A percentile compares a stretch with the other conserved stretches of the same genome.
These are phyloP conservation scores for Anthoscopus minutus DNA, from an alignment of 2,113 vertebrate genomes.

Conservation along the genomic window DNA sequence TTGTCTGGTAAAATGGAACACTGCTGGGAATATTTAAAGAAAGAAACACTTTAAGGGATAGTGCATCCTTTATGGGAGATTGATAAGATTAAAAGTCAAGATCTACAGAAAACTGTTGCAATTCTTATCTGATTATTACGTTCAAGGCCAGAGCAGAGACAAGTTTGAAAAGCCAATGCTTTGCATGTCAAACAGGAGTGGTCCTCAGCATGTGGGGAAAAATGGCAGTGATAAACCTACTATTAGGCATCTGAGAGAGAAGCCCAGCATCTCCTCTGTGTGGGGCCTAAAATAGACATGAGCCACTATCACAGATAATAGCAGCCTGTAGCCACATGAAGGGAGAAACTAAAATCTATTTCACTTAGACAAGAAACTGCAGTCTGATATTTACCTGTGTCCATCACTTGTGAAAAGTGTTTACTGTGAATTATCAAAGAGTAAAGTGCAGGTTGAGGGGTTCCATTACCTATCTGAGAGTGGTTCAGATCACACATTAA, in stretches of 20 bases:
- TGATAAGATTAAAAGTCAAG: not conserved
- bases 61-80: not conserved
- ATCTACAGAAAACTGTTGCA: not conserved
- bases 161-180: conserved; percentile 14
- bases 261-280: conserved; percentile 38
- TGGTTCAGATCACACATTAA: conserved; percentile 29
- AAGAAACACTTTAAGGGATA: not conserved
- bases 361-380: conserved; percentile 48
- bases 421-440: conserved; percentile 69
- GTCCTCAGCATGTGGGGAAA: conserved; percentile 40
- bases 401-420: conserved; percentile 52
- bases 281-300: conserved; percentile 19
- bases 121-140: not conserved
- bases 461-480: conserved; percentile 37
- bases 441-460: conserved; percentile 54
- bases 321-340: conserved; percentile 35
- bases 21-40: not conserved
- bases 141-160: conserved; percentile 11
- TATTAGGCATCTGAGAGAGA: conserved; percentile 46
- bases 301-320: conserved; percentile 55
- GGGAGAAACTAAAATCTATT: conserved; percentile 56
- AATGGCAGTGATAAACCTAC: conserved; percentile 57
- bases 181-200: conserved; percentile 14
- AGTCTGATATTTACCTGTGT: conserved; percentile 64
- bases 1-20: not conserved